Conservation (phyloP, 2,797 vertebrate genomes). For the Alcedo quadribrachys region DNA sequence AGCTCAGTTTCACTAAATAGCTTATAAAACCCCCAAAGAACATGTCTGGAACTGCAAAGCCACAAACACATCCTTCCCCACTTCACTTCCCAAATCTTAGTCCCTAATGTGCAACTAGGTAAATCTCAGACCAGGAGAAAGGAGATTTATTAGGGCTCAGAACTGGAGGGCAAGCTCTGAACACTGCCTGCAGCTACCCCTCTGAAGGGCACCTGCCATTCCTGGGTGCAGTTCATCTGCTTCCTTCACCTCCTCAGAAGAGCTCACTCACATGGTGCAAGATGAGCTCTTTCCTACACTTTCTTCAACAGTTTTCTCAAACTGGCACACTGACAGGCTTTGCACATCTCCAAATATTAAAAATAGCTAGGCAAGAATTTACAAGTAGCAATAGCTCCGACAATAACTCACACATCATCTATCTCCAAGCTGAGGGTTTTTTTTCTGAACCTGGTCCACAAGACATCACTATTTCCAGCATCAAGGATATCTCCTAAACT, state of each 20-base stretch:
- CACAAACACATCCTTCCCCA: slow-evolving; percentile 47
- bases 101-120: slow-evolving; percentile 21
- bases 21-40: slow-evolving; percentile 50
- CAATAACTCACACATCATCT: neutral
- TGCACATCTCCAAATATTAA: slow-evolving; percentile 40
- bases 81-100: slow-evolving; percentile 34
- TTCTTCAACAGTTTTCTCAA: slow-evolving; percentile 22
- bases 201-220: slow-evolving; percentile 2
- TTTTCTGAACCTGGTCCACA: neutral
- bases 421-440: neutral
- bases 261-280: slow-evolving; percentile 31
- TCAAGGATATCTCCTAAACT: neutral
- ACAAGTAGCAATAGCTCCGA: neutral
- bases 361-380: slow-evolving; percentile 21
- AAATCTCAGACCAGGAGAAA: slow-evolving; percentile 17
- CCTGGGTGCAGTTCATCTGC: neutral
- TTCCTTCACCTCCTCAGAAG: slow-evolving; percentile 48
- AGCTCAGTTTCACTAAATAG: slow-evolving; percentile 38
- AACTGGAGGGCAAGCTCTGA: slow-evolving; percentile 54
- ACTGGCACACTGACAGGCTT: slow-evolving; percentile 39
- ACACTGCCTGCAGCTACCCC: slow-evolving; percentile 40
- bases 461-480: neutral
- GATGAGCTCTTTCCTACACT: slow-evolving; percentile 54
- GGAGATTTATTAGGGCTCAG: slow-evolving; percentile 51
- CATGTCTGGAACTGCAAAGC: slow-evolving; percentile 58